phyloP scores from a whole-genome alignment of 2,888 invertebrate species.

The Digitonthophagus gazella region DNA sequence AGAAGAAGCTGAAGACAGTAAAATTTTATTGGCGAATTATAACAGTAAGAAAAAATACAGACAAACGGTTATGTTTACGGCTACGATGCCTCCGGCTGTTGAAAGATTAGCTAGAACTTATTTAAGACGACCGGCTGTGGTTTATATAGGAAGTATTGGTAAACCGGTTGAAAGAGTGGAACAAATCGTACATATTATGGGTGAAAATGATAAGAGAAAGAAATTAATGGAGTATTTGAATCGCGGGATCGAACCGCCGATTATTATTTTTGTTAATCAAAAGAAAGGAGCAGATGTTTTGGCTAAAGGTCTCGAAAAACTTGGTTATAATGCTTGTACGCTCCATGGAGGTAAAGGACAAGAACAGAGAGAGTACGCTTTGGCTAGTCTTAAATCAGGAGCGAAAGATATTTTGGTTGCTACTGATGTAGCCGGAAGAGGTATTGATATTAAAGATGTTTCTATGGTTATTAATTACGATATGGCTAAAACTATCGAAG shows the following conservation, averaged over 20 bases:
- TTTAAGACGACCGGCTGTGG: slow-evolving; percentile 92
- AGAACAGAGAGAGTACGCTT: slow-evolving; percentile 97
- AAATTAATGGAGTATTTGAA: slow-evolving; percentile 92
- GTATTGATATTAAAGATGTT: slow-evolving; percentile 99
- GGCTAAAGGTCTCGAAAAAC: slow-evolving; percentile 94
- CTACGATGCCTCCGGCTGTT: slow-evolving; percentile 98
- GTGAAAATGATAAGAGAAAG: slow-evolving; percentile 94
- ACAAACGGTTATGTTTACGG: slow-evolving; percentile 99
- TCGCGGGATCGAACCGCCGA: slow-evolving; percentile 90
- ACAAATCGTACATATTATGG: slow-evolving; percentile 94
- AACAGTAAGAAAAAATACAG: slow-evolving; percentile 94
- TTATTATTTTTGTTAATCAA: slow-evolving; percentile 99
- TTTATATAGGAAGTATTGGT: slow-evolving; percentile 90
- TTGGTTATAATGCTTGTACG: slow-evolving; percentile 95
- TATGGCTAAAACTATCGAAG: slow-evolving; percentile 99
- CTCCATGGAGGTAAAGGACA: slow-evolving; percentile 99
- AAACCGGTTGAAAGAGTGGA: slow-evolving; percentile 97
- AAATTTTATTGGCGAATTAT: slow-evolving; percentile 75
- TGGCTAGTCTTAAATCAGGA: slow-evolving; percentile 94
- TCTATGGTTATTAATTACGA: slow-evolving; percentile 99
- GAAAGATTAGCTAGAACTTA: slow-evolving; percentile 94
- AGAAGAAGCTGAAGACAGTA: slow-evolving; percentile 91
- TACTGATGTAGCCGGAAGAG: slow-evolving; percentile 99
- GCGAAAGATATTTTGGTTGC: slow-evolving; percentile 98
- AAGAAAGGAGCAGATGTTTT: slow-evolving; percentile 99